These are phyloP conservation scores for Dynastes hyllus DNA, from an alignment of 2,888 invertebrate species.

Conservation along the genomic window DNA sequence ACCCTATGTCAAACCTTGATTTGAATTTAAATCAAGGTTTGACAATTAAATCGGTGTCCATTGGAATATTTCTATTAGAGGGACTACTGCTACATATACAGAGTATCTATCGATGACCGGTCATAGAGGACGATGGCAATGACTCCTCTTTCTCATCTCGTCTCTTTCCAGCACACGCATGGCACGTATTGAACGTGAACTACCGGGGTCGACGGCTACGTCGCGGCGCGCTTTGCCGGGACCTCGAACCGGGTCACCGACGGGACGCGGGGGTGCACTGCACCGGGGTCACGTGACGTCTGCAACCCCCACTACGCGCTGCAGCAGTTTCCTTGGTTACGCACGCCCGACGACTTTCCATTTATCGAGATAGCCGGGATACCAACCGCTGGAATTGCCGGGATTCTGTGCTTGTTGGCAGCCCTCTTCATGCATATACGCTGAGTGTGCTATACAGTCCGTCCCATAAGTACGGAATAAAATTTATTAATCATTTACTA, in stretches of 20 bases:
- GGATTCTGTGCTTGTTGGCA: too few relatives aligned
- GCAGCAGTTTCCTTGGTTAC: slow-evolving; percentile 61
- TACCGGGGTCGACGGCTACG: slow-evolving; percentile 70
- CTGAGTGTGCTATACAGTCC: too few relatives aligned
- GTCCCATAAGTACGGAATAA: too few relatives aligned
- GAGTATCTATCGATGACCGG: too few relatives aligned
- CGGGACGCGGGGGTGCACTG: slow-evolving; percentile 61
- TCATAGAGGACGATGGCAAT: slow-evolving; percentile 66
- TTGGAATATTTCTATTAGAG: too few relatives aligned
- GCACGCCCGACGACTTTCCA: slow-evolving; percentile 31
- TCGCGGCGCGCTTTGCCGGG: slow-evolving; percentile 64
- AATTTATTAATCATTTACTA: too few relatives aligned
- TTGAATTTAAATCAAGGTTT: too few relatives aligned
- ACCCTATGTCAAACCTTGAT: too few relatives aligned
- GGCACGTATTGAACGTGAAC: slow-evolving; percentile 74
- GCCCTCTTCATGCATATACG: too few relatives aligned
- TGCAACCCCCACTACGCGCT: slow-evolving; percentile 62
- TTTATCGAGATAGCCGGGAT: slow-evolving; percentile 5
- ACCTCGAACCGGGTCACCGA: slow-evolving; percentile 67
- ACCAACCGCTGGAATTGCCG: background rate
- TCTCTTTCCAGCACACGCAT: too few relatives aligned
- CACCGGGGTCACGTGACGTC: slow-evolving; percentile 62
- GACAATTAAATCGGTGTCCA: too few relatives aligned
- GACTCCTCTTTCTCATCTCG: slow-evolving; percentile 64
- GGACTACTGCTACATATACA: too few relatives aligned